Evolutionary conservation across 2,888 invertebrate species (phyloP).

Genomic region (Pachycephus smyrnensis): DNA sequence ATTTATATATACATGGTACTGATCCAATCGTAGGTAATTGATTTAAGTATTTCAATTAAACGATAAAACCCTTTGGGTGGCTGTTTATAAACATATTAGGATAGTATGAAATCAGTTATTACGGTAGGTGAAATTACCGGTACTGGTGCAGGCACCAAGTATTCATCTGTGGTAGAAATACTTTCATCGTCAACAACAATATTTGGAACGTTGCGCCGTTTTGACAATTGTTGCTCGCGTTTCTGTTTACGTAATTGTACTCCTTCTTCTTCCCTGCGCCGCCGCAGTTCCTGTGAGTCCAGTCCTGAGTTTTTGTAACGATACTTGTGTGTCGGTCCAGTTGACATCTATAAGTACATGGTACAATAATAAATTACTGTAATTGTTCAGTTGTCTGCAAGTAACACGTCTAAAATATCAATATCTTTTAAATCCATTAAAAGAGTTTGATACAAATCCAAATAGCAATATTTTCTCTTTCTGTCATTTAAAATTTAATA

Average conservation of each 20-base stretch:
- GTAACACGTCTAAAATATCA: not conserved
- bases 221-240: slow-evolving; percentile 93
- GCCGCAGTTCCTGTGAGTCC: slow-evolving; percentile 91
- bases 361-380: not conserved
- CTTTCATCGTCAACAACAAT: slow-evolving; percentile 58
- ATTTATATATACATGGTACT: slow-evolving; percentile 17
- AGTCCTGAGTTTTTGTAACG: slow-evolving; percentile 95
- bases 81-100: not conserved
- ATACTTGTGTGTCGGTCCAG: slow-evolving; percentile 82
- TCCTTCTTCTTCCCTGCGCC: slow-evolving; percentile 95
- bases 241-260: slow-evolving; percentile 96
- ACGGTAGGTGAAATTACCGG: slow-evolving; percentile 33
- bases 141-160: slow-evolving; percentile 44
- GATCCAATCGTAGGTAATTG: not conserved
- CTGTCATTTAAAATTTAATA: no score
- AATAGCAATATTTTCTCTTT: not conserved
- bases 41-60: slow-evolving; percentile 13
- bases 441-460: not conserved
- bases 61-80: not conserved
- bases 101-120: not conserved
- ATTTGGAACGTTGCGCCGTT: slow-evolving; percentile 85
- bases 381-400: not conserved
- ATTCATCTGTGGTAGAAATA: slow-evolving; percentile 50
- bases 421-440: not conserved
- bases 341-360: slow-evolving; percentile 76